Evolutionary conservation across 1,140 invertebrate genomes (phyloP).

Genomic region (Sitobion miscanthi): DNA sequence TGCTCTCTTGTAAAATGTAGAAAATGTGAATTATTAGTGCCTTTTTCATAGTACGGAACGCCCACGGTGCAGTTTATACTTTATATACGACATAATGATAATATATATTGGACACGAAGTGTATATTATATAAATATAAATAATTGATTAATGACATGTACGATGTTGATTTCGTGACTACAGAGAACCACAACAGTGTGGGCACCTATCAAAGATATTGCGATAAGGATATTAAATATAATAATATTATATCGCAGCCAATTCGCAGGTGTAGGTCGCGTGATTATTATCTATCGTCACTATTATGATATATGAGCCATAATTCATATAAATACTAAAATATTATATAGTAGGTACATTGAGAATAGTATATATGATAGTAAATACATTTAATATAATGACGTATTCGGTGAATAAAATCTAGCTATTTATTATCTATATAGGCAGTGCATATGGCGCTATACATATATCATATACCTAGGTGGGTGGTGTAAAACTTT

Average conservation of each 20-base stretch:
- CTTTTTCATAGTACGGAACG: background rate
- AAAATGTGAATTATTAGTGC: background rate
- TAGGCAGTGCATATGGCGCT: background rate
- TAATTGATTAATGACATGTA: background rate
- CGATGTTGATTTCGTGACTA: conserved; percentile 6
- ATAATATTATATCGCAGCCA: background rate
- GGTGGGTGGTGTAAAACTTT: background rate
- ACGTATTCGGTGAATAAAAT: background rate
- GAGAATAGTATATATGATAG: background rate
- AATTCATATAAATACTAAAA: background rate
- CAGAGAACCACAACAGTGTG: background rate
- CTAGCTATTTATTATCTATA: background rate
- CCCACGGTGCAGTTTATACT: background rate
- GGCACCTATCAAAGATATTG: background rate
- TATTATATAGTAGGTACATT: background rate
- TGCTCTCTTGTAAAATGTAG: background rate
- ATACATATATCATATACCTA: background rate
- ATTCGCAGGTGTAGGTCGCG: background rate
- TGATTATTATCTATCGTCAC: background rate
- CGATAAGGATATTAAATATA: background rate
- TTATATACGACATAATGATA: background rate
- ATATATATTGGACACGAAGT: background rate
- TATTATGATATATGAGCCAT: background rate
- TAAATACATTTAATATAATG: background rate
- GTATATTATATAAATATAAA: background rate